Evolutionary conservation across 2,888 invertebrate species (phyloP), one percentile per base, ranked within the genome.

Genomic region (Aplocera efformata): DNA sequence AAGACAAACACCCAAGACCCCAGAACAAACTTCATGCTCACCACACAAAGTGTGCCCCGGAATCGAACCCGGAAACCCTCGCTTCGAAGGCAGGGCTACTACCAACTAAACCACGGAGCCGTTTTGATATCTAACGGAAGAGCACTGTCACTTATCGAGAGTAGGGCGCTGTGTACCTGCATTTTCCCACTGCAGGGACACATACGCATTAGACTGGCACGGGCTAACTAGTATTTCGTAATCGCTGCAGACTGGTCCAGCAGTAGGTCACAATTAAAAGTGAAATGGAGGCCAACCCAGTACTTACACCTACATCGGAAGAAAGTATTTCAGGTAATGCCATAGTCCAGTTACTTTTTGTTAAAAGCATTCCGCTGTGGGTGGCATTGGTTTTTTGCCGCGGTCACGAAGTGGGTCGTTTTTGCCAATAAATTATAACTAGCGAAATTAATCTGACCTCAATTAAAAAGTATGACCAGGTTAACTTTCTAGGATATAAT

Each of bases 261-360:
- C 10, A 36, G 23, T 41, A 21, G 40, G 45, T 45, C 45, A 45
- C 45, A 49, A 33, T 43, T 46, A 36, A 30, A 43, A 54, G 40
- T 38, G 41, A 52, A 55, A 55, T 48, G 41, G 46, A 52, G 48
- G 52, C 31, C 42, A 25, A 22, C 35, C 26, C 33, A 42, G 34
- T 40, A 48, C 46, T 44, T 44, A 41, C 43, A 50, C 51, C 43
- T 40, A 56, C 43, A 53, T 52, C 50, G 41, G 43, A 32, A 63
- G 61, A 64, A 60, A 61, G 65, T 63, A 58, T 57, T 58, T 34
- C 48, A 52, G 34, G 40, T 53, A 59, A 56, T 56, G 58, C 52
- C 57, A 49, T 34, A 53, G 48, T 46, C 37, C 31, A 37, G 45
- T 46, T 25, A 29, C 29, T 33, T 48, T 58, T 53, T 39, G 37